These are phyloP conservation scores for Sula dactylatra DNA, from an alignment of 2,113 vertebrate genomes.

Conservation along the genomic window DNA sequence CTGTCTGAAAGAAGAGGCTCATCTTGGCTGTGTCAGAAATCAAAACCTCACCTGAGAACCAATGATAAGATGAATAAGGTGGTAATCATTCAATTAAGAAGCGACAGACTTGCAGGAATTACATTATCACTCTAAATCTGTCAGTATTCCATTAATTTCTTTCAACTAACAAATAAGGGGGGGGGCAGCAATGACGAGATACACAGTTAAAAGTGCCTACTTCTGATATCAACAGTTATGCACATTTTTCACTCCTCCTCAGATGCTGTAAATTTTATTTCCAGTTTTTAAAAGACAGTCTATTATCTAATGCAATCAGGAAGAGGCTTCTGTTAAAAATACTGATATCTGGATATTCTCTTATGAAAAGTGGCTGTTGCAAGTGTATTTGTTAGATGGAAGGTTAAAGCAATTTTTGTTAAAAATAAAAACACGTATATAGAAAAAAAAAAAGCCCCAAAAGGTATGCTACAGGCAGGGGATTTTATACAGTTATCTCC, in stretches of 20 bases:
- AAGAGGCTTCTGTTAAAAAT: slow-evolving; percentile 33
- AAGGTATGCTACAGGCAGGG: not conserved
- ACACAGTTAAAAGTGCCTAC: not conserved
- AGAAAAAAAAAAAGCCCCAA: not conserved
- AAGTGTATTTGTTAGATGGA: not conserved
- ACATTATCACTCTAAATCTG: not conserved
- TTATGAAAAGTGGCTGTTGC: not conserved
- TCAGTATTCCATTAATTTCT: not conserved
- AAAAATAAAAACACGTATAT: not conserved
- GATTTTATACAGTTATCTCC: not conserved
- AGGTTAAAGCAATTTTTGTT: not conserved
- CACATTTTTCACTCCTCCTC: not conserved
- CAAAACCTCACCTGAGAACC: not conserved
- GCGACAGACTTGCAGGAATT: not conserved
- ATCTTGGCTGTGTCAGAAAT: not conserved
- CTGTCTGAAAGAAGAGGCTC: not conserved
- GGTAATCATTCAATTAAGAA: not conserved
- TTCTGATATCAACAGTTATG: not conserved
- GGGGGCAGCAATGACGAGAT: not conserved
- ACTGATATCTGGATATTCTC: not conserved
- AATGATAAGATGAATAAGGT: not conserved
- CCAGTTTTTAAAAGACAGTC: not conserved
- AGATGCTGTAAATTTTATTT: not conserved
- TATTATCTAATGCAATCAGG: not conserved
- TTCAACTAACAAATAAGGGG: not conserved